Percentiles rank a stretch among this genome's conserved stretches.
phyloP scores from a whole-genome alignment of 2,888 invertebrate genomes.

The Metalampra italica region DNA sequence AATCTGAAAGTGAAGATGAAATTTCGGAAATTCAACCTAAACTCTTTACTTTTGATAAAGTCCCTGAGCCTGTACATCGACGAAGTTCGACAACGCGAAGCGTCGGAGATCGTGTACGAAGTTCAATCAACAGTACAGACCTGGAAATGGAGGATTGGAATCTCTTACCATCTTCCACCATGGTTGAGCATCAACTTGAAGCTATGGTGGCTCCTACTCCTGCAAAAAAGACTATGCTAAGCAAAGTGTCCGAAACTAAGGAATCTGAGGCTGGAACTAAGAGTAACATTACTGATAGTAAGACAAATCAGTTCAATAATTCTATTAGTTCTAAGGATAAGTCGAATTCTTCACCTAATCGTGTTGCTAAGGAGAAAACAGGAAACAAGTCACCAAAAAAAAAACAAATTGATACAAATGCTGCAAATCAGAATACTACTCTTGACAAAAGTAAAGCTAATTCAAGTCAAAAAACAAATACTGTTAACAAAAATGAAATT shows the following conservation, averaged over 20 bases:
- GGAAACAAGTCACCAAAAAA: slow-evolving; percentile 20
- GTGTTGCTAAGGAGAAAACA: neutral
- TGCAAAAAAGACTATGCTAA: slow-evolving; percentile 38
- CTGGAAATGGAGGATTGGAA: slow-evolving; percentile 65
- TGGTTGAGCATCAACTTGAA: slow-evolving; percentile 57
- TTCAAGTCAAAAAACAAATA: neutral
- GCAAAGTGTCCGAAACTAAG: slow-evolving; percentile 28
- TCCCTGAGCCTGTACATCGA: slow-evolving; percentile 17
- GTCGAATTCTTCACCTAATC: slow-evolving; percentile 17
- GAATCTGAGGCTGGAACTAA: slow-evolving; percentile 26
- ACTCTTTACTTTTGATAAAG: slow-evolving; percentile 47
- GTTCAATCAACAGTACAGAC: slow-evolving; percentile 49
- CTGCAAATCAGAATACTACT: neutral
- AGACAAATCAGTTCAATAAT: slow-evolving; percentile 23
- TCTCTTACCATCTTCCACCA: slow-evolving; percentile 64
- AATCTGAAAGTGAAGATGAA: slow-evolving; percentile 63
- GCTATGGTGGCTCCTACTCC: slow-evolving; percentile 31
- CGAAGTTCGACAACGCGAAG: slow-evolving; percentile 21
- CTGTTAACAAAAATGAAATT: neutral
- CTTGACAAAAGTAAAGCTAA: neutral
- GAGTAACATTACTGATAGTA: slow-evolving; percentile 18
- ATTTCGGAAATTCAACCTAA: slow-evolving; percentile 52
- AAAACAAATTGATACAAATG: neutral
- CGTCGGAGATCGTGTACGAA: slow-evolving; percentile 35
- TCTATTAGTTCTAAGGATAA: slow-evolving; percentile 24